Evolutionary conservation across 2,888 invertebrate species (phyloP).

Genomic region (Apotomis turbidana): DNA sequence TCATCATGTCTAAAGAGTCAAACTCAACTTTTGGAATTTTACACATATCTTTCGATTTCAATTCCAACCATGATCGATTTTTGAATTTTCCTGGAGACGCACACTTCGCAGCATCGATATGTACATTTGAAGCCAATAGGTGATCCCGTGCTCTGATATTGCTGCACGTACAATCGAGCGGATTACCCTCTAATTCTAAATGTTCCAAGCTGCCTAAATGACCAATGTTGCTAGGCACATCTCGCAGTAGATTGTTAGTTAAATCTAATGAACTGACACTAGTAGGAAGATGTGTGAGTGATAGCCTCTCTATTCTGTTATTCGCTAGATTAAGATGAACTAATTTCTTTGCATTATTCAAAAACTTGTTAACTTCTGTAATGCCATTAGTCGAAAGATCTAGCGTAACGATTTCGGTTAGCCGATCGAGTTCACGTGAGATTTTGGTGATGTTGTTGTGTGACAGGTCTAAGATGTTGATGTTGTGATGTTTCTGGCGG

Average conservation of each 20-base stretch:
- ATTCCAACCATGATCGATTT: slow-evolving; percentile 83
- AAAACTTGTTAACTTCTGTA: slow-evolving; percentile 82
- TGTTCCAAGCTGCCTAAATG: slow-evolving; percentile 83
- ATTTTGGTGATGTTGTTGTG: slow-evolving; percentile 84
- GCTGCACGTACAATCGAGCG: slow-evolving; percentile 88
- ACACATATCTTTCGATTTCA: slow-evolving; percentile 83
- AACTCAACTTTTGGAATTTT: slow-evolving; percentile 66
- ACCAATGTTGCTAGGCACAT: slow-evolving; percentile 84
- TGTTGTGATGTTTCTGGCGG: slow-evolving; percentile 78
- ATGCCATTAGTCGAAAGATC: slow-evolving; percentile 86
- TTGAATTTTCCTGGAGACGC: slow-evolving; percentile 77
- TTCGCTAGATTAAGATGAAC: slow-evolving; percentile 85
- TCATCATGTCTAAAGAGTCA: slow-evolving; percentile 83
- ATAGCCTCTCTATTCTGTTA: slow-evolving; percentile 83
- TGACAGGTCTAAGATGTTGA: slow-evolving; percentile 85
- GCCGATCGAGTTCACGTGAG: slow-evolving; percentile 82
- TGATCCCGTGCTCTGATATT: slow-evolving; percentile 86
- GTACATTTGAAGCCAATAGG: slow-evolving; percentile 80
- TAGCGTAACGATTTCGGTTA: slow-evolving; percentile 85
- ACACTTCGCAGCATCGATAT: slow-evolving; percentile 83
- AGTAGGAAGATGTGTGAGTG: slow-evolving; percentile 80
- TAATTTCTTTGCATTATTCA: slow-evolving; percentile 82
- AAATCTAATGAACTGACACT: slow-evolving; percentile 86
- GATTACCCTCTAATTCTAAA: slow-evolving; percentile 87
- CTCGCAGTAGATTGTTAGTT: slow-evolving; percentile 84